Conservation (phyloP, 2,888 invertebrate species). For the Ichneumoninae sp. region DNA sequence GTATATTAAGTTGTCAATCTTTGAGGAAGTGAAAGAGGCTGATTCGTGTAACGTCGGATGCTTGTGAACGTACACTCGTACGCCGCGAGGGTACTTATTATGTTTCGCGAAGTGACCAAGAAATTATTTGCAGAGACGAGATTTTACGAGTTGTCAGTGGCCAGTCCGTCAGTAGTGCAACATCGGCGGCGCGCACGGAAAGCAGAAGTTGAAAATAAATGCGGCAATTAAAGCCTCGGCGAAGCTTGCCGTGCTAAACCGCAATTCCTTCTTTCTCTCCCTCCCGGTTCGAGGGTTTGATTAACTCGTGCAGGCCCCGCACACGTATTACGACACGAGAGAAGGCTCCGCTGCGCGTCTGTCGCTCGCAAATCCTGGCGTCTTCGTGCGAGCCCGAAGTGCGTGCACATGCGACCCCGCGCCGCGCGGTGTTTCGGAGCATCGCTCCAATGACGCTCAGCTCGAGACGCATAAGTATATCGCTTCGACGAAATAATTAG, state of each 20-base stretch:
- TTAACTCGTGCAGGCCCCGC: slow-evolving; percentile 68
- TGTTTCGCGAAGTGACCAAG: slow-evolving; percentile 20
- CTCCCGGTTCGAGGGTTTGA: slow-evolving; percentile 65
- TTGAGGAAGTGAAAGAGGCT: not conserved
- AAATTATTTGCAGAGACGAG: slow-evolving; percentile 57
- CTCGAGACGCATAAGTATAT: slow-evolving; percentile 53
- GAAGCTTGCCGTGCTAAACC: slow-evolving; percentile 16
- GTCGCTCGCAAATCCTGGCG: slow-evolving; percentile 65
- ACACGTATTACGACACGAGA: slow-evolving; percentile 46
- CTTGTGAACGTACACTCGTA: not conserved
- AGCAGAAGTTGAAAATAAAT: slow-evolving; percentile 64
- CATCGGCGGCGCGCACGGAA: slow-evolving; percentile 28
- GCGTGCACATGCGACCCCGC: slow-evolving; percentile 24
- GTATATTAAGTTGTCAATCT: slow-evolving; percentile 34
- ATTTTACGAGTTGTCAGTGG: slow-evolving; percentile 61
- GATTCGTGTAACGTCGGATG: not conserved
- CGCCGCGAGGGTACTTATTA: not conserved
- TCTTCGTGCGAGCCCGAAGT: slow-evolving; percentile 38
- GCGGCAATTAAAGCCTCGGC: slow-evolving; percentile 67
- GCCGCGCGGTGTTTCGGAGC: slow-evolving; percentile 4
- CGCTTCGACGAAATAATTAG: slow-evolving; percentile 66
- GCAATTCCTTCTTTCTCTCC: slow-evolving; percentile 49
- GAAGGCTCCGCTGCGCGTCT: slow-evolving; percentile 34
- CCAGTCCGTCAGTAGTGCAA: slow-evolving; percentile 12
- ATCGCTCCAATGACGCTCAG: slow-evolving; percentile 26